Percentiles rank a stretch among this genome's conserved stretches.
Conservation (phyloP, 2,113 vertebrate species). For the Melanerpes formicivorus region DNA sequence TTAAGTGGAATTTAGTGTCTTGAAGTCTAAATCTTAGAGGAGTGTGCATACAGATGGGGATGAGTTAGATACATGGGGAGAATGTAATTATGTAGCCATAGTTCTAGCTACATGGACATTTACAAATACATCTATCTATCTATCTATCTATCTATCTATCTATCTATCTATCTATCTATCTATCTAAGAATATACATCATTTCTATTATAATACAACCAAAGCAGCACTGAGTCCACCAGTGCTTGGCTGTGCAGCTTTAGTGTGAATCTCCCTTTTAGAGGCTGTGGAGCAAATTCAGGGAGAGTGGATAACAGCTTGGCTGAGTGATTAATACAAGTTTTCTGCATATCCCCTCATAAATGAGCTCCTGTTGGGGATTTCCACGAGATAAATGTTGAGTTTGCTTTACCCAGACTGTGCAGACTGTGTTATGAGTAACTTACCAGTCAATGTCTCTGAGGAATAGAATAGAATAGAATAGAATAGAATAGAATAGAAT, state of each 20-base stretch:
- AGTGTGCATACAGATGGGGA: background rate
- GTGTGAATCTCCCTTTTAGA: background rate
- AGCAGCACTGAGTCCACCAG: background rate
- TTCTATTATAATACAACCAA: background rate
- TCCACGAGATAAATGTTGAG: background rate
- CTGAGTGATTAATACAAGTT: background rate
- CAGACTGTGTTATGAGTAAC: background rate
- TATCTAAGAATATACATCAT: background rate
- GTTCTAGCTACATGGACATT: background rate
- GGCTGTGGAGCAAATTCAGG: background rate
- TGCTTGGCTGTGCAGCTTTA: background rate
- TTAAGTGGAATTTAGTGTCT: background rate
- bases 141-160: background rate
- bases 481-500: too few relatives aligned
- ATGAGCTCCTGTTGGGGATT: background rate
- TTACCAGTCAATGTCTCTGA: background rate
- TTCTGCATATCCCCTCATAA: background rate
- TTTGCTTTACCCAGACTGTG: background rate
- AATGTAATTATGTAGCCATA: background rate
- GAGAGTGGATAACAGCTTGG: background rate
- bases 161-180: background rate
- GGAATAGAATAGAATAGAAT: too few relatives aligned
- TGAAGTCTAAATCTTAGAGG: background rate
- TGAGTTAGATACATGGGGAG: background rate
- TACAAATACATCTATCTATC: background rate